Evolutionary conservation across 2,113 vertebrate species (phyloP), one percentile per base, ranked within the genome.

Genomic region (Xerus inauris): DNA sequence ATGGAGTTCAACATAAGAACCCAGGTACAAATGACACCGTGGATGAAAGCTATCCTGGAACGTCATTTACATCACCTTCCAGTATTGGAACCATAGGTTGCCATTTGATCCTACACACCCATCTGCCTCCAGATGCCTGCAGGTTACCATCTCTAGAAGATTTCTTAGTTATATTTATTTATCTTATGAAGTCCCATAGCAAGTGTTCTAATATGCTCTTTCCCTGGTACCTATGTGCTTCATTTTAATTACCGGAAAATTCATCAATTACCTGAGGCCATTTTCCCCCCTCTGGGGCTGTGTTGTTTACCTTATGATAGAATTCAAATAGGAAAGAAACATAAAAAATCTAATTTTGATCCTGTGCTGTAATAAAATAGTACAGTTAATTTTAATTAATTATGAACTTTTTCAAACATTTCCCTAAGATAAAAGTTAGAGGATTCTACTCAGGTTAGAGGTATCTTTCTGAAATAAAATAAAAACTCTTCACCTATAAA

Each of bases 311-410:
- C 19, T 11, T 92, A 64, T 45, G 38, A 11, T 40, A 57, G 13
- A 91, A 96, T 67, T 38, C 40, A 95, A 87, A 26, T 51, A 71
- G 19, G 24, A 80, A 92, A 85, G 42, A 38, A 87, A 87, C 79
- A 45, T 49, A 20, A 64, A 4, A 73, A 94, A 71, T 87, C 2
- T 77, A 26, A 73, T 76, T 45, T 71, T 59, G 75, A 40, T 16
- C 7, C 20, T 81, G 16, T 80, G 30, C 12, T 47, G 1, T 20
- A 65, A 49, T 64, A 62, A 77, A 94, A 83, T 4, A 42, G 9
- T 45, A 26, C n/a, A n/a, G n/a, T 64, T 35, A 57, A 30, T 59
- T 84, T 69, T 42, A 73, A 47, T 81, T 49, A 64, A 71, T 45
- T 83, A 28, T 38, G 5, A 92, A 75, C 9, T 81, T 95, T 82